phyloP scores from a whole-genome alignment of 2,888 invertebrate genomes.

The Ceraclea dissimilis region DNA sequence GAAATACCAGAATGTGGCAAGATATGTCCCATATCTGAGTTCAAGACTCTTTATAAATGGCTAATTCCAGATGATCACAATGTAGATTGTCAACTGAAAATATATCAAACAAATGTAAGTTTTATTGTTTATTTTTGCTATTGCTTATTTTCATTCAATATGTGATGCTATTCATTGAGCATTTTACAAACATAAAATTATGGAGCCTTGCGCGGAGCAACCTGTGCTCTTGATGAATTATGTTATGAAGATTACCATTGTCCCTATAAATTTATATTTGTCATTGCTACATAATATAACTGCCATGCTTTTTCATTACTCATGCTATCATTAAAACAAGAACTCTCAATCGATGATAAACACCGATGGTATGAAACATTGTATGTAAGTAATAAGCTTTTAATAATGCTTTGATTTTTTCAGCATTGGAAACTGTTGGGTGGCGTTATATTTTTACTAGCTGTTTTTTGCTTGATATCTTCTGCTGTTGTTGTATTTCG shows the following conservation, averaged over 20 bases:
- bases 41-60: conserved; percentile 51
- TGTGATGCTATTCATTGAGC: no score
- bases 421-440: neutral
- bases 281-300: no score
- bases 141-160: neutral
- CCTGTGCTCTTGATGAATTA: no score
- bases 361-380: no score
- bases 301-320: no score
- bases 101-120: conserved; percentile 1
- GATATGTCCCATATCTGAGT: conserved; percentile 55
- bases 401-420: neutral
- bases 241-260: no score
- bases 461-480: neutral
- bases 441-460: neutral
- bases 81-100: conserved; percentile 48
- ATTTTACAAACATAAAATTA: no score
- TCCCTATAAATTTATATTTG: no score
- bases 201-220: no score
- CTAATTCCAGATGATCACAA: conserved; percentile 59
- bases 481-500: neutral
- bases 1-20: conserved; percentile 57
- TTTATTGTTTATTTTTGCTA: neutral
- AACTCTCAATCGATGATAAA: no score
- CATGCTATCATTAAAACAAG: no score
- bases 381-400: no score